phyloP scores from a whole-genome alignment of 2,888 invertebrate genomes.

The Augiades crinisus region DNA sequence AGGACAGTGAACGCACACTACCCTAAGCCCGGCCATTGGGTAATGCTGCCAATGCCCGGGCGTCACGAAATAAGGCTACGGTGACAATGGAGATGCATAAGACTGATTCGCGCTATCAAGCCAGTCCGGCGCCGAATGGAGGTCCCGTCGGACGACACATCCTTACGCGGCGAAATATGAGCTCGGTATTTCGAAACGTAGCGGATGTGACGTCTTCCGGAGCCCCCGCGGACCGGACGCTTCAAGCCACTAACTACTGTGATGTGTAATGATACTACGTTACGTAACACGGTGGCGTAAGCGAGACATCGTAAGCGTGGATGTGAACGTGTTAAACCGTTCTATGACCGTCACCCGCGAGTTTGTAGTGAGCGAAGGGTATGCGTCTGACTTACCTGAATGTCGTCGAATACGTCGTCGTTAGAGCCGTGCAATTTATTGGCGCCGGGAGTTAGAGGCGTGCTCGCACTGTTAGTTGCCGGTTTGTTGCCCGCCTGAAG shows the following conservation, averaged over 20 bases:
- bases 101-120: conserved; percentile 10
- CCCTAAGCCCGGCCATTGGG: background rate
- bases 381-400: conserved; percentile 59
- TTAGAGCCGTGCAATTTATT: conserved; percentile 68
- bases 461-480: conserved; percentile 71
- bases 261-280: conserved; percentile 27
- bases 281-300: conserved; percentile 25
- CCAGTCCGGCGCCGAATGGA: conserved; percentile 18
- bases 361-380: conserved; percentile 34
- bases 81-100: conserved; percentile 4
- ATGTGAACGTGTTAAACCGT: conserved; percentile 77
- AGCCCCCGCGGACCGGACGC: conserved; percentile 40
- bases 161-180: conserved; percentile 68
- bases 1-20: conserved; percentile 2
- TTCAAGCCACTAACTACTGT: conserved; percentile 16
- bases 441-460: conserved; percentile 65
- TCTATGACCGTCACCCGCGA: conserved; percentile 65
- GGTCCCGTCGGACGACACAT: conserved; percentile 42
- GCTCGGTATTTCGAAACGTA: conserved; percentile 72
- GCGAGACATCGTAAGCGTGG: conserved; percentile 51
- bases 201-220: conserved; percentile 45
- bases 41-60: background rate
- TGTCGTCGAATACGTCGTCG: conserved; percentile 73
- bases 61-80: background rate
- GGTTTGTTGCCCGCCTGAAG: conserved; percentile 63